A percentile compares a stretch with the other conserved stretches of the same genome.
These are phyloP conservation scores for Tetramorium simillimum DNA, from an alignment of 1,140 invertebrate species.

Conservation along the genomic window DNA sequence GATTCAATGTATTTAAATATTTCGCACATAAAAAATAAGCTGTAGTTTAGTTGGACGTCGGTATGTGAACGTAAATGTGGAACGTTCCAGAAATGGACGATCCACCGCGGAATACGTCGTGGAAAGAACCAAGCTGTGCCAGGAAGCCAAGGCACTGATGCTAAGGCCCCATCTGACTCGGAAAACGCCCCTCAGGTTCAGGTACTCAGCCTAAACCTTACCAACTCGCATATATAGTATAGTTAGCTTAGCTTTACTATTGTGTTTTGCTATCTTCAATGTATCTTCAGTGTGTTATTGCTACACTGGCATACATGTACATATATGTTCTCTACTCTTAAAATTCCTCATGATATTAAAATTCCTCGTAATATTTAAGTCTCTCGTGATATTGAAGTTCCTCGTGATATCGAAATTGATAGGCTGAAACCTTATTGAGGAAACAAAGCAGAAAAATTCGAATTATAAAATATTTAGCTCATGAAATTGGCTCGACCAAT, in stretches of 20 bases:
- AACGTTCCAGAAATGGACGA: constrained; percentile 91
- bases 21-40: constrained; percentile 35
- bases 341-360: constrained; percentile 23
- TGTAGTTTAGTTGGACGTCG: constrained; percentile 52
- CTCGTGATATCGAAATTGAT: constrained; percentile 40
- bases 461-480: constrained; percentile 31
- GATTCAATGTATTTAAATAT: constrained; percentile 33
- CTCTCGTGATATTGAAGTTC: constrained; percentile 25
- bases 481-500: constrained; percentile 31
- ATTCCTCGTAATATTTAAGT: neutral
- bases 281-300: constrained; percentile 58
- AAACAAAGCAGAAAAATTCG: constrained; percentile 42
- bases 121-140: constrained; percentile 88
- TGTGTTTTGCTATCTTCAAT: constrained; percentile 69
- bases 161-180: constrained; percentile 84
- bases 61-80: constrained; percentile 82
- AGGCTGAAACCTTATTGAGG: constrained; percentile 71
- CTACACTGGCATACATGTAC: constrained; percentile 43
- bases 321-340: constrained; percentile 21
- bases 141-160: constrained; percentile 84
- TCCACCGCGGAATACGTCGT: constrained; percentile 91
- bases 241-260: constrained; percentile 70
- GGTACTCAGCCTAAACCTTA: constrained; percentile 84
- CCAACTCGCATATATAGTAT: constrained; percentile 74
- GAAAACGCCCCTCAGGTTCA: constrained; percentile 85